A percentile compares a stretch with the other conserved stretches of the same genome.
phyloP scores from a whole-genome alignment of 2,797 vertebrate genomes.

The Sebastes ruberrimus region DNA sequence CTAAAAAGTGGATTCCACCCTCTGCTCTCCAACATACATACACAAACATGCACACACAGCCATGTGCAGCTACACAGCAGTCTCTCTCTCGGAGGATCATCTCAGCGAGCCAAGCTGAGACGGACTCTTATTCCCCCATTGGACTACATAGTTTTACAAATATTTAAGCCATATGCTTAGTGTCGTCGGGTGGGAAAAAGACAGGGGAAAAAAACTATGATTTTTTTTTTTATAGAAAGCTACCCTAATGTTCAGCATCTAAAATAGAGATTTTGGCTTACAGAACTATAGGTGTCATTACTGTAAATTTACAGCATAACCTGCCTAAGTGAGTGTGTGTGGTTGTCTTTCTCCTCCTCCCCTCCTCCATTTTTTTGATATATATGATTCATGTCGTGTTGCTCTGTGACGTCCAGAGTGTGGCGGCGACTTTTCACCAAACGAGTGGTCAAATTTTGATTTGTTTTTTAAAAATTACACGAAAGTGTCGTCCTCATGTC shows the following conservation, averaged over 20 bases:
- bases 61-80: slow-evolving; percentile 60
- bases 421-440: slow-evolving; percentile 50
- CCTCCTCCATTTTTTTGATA: slow-evolving; percentile 58
- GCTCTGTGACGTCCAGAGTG: slow-evolving; percentile 71
- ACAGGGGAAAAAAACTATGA: slow-evolving; percentile 35
- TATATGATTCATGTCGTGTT: slow-evolving; percentile 70
- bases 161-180: slow-evolving; percentile 88
- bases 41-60: slow-evolving; percentile 28
- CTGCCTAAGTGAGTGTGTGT: slow-evolving; percentile 83
- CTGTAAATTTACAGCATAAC: slow-evolving; percentile 87
- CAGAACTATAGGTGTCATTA: slow-evolving; percentile 81
- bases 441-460: slow-evolving; percentile 66
- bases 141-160: slow-evolving; percentile 80
- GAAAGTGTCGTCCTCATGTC: slow-evolving; percentile 65
- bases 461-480: slow-evolving; percentile 56
- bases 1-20: slow-evolving; percentile 36
- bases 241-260: slow-evolving; percentile 74
- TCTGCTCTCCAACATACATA: slow-evolving; percentile 27
- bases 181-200: slow-evolving; percentile 64
- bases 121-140: slow-evolving; percentile 52
- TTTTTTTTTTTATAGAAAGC: slow-evolving; percentile 63
- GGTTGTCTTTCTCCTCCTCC: slow-evolving; percentile 36
- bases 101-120: slow-evolving; percentile 55
- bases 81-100: slow-evolving; percentile 32
- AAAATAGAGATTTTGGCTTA: slow-evolving; percentile 76